Evolutionary conservation across 2,888 invertebrate species (phyloP).

Genomic region (Sceliomorpha sp.): DNA sequence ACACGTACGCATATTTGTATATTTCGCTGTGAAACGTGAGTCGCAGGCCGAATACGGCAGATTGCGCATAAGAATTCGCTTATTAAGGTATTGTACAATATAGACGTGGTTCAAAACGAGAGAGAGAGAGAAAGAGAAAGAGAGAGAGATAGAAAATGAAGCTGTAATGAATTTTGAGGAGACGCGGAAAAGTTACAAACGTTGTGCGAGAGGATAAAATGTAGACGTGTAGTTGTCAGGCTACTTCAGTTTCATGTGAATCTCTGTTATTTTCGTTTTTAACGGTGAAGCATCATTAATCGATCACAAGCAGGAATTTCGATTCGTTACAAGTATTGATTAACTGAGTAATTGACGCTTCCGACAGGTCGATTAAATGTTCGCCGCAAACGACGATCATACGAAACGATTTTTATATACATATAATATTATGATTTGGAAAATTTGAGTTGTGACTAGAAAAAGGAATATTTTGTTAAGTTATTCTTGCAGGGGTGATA

Average conservation of each 20-base stretch:
- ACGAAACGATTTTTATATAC: too few species aligned
- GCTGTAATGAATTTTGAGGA: slow-evolving; percentile 33
- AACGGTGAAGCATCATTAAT: slow-evolving; percentile 3
- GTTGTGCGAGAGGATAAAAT: slow-evolving; percentile 57
- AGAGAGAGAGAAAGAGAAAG: too few species aligned
- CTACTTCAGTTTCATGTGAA: slow-evolving; percentile 11
- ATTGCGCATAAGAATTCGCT: slow-evolving; percentile 35
- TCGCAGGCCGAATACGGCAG: slow-evolving; percentile 42
- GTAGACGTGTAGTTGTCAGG: slow-evolving; percentile 36
- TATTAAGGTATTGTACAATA: slow-evolving; percentile 36
- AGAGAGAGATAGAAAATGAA: slow-evolving; percentile 26
- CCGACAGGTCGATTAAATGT: slow-evolving; percentile 12
- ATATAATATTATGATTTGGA: too few species aligned
- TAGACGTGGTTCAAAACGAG: slow-evolving; percentile 22
- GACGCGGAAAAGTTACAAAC: slow-evolving; percentile 35
- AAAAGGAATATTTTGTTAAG: too few species aligned
- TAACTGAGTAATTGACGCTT: slow-evolving; percentile 34
- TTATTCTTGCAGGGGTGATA: too few species aligned
- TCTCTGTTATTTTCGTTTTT: slow-evolving; percentile 9
- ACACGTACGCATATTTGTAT: slow-evolving; percentile 21
- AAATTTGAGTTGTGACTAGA: too few species aligned
- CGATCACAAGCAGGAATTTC: slow-evolving; percentile 9
- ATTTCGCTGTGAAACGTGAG: slow-evolving; percentile 46
- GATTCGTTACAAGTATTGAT: slow-evolving; percentile 4
- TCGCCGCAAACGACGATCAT: too few species aligned